phyloP scores from a whole-genome alignment of 2,797 vertebrate genomes.

The Bradypodion ventrale region DNA sequence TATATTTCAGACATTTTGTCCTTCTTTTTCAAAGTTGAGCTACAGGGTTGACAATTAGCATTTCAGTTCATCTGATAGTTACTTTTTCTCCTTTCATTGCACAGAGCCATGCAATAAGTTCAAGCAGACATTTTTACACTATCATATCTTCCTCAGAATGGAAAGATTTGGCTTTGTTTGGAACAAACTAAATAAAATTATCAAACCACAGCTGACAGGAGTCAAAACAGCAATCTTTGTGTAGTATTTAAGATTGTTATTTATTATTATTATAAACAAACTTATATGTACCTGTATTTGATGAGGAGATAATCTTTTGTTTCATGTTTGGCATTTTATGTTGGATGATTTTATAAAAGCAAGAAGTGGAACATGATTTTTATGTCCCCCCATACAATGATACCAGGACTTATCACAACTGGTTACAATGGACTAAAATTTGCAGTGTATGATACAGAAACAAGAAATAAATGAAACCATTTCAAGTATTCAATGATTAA shows the following conservation, averaged over 20 bases:
- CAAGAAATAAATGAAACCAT: not conserved
- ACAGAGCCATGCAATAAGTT: slow-evolving; percentile 32
- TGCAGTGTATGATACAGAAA: not conserved
- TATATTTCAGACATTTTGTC: not conserved
- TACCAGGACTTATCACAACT: not conserved
- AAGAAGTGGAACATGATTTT: not conserved
- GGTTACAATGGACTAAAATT: slow-evolving; percentile 1
- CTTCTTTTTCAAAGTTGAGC: slow-evolving; percentile 43
- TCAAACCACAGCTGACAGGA: not conserved
- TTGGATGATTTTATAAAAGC: slow-evolving; percentile 34
- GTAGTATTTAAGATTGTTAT: slow-evolving; percentile 49
- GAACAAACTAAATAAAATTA: slow-evolving; percentile 42
- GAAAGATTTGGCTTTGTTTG: slow-evolving; percentile 4
- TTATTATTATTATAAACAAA: too few species aligned
- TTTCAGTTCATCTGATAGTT: slow-evolving; percentile 11
- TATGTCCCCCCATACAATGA: too few species aligned
- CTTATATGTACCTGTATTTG: slow-evolving; percentile 45
- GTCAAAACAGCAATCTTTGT: slow-evolving; percentile 45
- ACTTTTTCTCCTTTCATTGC: slow-evolving; percentile 24
- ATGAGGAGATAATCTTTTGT: slow-evolving; percentile 43
- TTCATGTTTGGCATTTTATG: slow-evolving; percentile 27
- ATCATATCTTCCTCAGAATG: not conserved
- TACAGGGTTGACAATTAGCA: slow-evolving; percentile 53
- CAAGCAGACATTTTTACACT: slow-evolving; percentile 13
- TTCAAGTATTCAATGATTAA: not conserved